Percentiles rank a stretch among this genome's conserved stretches.
These are phyloP conservation scores for Cherax quadricarinatus DNA, from an alignment of 1,140 invertebrate genomes.

Conservation along the genomic window DNA sequence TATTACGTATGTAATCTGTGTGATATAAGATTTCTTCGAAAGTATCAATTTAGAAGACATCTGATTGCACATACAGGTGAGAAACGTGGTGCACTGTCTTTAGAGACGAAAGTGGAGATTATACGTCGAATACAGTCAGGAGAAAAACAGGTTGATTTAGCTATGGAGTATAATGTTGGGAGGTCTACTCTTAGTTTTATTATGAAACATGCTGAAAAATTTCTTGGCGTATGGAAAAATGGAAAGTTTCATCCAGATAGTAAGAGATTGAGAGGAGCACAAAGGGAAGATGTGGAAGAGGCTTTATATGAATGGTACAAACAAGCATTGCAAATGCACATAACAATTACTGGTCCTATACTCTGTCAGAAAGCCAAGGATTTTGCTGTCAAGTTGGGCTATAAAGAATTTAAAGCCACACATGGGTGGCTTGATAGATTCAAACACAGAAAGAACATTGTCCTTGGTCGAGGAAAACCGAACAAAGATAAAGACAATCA, in stretches of 20 bases:
- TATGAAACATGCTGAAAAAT: slow-evolving; percentile 72
- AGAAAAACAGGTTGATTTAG: slow-evolving; percentile 70
- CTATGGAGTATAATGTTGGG: slow-evolving; percentile 72
- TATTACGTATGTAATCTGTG: slow-evolving; percentile 48
- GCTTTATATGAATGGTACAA: slow-evolving; percentile 73
- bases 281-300: slow-evolving; percentile 73
- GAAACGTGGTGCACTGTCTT: slow-evolving; percentile 71
- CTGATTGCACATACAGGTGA: slow-evolving; percentile 67
- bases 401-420: slow-evolving; percentile 74
- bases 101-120: slow-evolving; percentile 71
- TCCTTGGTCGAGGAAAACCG: slow-evolving; percentile 70
- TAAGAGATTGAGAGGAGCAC: slow-evolving; percentile 69
- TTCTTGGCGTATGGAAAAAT: slow-evolving; percentile 67
- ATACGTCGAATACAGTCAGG: slow-evolving; percentile 69
- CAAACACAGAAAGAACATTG: slow-evolving; percentile 72
- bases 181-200: slow-evolving; percentile 72
- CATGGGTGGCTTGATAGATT: slow-evolving; percentile 74
- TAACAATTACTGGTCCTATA: slow-evolving; percentile 72
- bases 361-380: slow-evolving; percentile 73
- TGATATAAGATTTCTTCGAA: slow-evolving; percentile 55
- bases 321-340: slow-evolving; percentile 66
- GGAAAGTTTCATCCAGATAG: slow-evolving; percentile 72
- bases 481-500: slow-evolving; percentile 64
- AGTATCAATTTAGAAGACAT: slow-evolving; percentile 70
- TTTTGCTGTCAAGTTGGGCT: slow-evolving; percentile 73